Evolutionary conservation across 2,888 invertebrate species (phyloP).

Genomic region (Terebella lapidaria): DNA sequence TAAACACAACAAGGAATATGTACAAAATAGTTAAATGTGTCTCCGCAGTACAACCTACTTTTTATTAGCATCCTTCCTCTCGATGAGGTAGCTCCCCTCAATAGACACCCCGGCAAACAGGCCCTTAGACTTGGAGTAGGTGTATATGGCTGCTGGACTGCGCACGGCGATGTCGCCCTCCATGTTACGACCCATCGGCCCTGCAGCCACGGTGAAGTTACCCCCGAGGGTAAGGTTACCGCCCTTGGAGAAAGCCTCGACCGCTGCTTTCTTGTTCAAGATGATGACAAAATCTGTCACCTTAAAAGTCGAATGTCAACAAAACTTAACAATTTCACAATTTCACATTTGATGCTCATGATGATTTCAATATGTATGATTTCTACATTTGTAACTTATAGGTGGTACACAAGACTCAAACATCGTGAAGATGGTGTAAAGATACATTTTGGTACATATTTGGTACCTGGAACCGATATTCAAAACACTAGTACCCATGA

Average conservation of each 20-base stretch:
- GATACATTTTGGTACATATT: too few species aligned
- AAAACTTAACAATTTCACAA: too few species aligned
- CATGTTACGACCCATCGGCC: conserved; percentile 36
- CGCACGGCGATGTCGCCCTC: conserved; percentile 38
- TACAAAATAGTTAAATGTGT: too few species aligned
- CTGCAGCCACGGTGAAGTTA: conserved; percentile 49
- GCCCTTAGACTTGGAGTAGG: conserved; percentile 47
- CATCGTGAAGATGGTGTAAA: too few species aligned
- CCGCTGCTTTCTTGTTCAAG: conserved; percentile 39
- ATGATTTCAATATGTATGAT: too few species aligned
- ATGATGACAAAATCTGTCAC: conserved; percentile 50
- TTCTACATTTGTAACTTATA: too few species aligned
- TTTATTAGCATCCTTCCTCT: conserved; percentile 47
- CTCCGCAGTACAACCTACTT: conserved; percentile 42
- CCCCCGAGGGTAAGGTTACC: conserved; percentile 48
- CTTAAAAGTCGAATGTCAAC: conserved; percentile 25
- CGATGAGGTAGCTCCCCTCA: conserved; percentile 46
- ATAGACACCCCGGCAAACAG: conserved; percentile 49
- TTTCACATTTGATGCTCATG: too few species aligned
- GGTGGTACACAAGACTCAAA: not conserved
- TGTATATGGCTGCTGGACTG: conserved; percentile 46
- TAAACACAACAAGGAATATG: too few species aligned
- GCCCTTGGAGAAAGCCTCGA: conserved; percentile 48
- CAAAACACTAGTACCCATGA: too few species aligned
- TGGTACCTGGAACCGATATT: too few species aligned